Evolutionary conservation across 2,113 vertebrate species (phyloP).

Genomic region (Hippocampus comes): DNA sequence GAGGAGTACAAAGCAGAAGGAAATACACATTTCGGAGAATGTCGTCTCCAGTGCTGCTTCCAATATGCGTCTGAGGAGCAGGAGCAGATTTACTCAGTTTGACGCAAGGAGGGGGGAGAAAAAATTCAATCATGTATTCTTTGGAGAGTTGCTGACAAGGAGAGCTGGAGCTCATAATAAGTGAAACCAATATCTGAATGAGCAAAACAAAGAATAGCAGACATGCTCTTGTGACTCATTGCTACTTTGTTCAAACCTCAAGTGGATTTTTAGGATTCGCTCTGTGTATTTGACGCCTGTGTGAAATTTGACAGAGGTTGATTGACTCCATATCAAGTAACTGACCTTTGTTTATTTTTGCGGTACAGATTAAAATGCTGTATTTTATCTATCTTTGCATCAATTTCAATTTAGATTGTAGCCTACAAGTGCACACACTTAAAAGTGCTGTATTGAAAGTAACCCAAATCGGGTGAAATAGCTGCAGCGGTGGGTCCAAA

Average conservation of each 20-base stretch:
- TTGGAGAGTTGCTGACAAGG: conserved; percentile 3
- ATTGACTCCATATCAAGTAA: not conserved
- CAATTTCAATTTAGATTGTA: too few relatives aligned
- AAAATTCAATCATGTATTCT: conserved; percentile 25
- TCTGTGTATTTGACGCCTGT: not conserved
- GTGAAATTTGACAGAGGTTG: not conserved
- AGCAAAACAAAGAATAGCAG: conserved; percentile 24
- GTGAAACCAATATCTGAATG: conserved; percentile 18
- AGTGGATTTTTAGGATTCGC: not conserved
- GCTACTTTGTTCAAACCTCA: not conserved
- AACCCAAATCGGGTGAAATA: too few relatives aligned
- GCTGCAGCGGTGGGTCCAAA: too few relatives aligned
- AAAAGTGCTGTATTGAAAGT: too few relatives aligned
- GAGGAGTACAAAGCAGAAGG: not conserved
- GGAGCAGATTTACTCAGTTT: not conserved
- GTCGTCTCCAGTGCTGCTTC: not conserved
- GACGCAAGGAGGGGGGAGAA: not conserved
- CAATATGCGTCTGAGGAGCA: not conserved
- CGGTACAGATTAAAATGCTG: not conserved
- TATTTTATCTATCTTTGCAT: too few relatives aligned
- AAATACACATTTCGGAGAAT: not conserved
- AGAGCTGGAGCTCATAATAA: conserved; percentile 14
- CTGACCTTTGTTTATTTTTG: not conserved
- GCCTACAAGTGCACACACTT: too few relatives aligned
- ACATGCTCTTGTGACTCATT: conserved; percentile 13